These are phyloP conservation scores for Psilanteris sp. DNA, from an alignment of 1,140 invertebrate species.

Conservation along the genomic window DNA sequence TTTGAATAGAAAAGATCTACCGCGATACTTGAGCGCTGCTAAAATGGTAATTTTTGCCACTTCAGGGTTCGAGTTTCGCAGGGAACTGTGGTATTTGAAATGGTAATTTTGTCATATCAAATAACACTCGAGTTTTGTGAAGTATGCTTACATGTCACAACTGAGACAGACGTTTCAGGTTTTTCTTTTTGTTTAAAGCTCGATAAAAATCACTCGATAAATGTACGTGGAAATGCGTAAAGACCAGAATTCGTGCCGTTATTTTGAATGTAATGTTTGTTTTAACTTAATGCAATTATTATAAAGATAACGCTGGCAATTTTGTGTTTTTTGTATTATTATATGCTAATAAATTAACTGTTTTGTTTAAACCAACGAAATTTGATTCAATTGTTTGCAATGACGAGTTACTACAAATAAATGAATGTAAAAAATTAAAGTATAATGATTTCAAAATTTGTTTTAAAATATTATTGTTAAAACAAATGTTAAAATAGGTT, in stretches of 20 bases:
- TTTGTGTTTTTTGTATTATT: too few relatives aligned
- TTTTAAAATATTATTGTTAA: too few relatives aligned
- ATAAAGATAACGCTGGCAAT: not conserved
- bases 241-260: constrained; percentile 10
- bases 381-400: too few relatives aligned
- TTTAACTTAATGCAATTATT: constrained; percentile 18
- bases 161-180: constrained; percentile 46
- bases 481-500: too few relatives aligned
- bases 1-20: constrained; percentile 36
- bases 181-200: constrained; percentile 46
- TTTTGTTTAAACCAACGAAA: too few relatives aligned
- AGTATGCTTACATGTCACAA: constrained; percentile 59
- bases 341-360: too few relatives aligned
- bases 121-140: constrained; percentile 60
- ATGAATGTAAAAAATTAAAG: too few relatives aligned
- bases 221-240: constrained; percentile 20
- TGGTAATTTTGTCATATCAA: constrained; percentile 63
- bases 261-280: constrained; percentile 17
- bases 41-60: constrained; percentile 58
- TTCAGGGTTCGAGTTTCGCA: constrained; percentile 38
- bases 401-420: too few relatives aligned
- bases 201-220: constrained; percentile 35
- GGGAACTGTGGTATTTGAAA: constrained; percentile 54
- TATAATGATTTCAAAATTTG: too few relatives aligned
- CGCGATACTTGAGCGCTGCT: constrained; percentile 18